Percentiles rank a stretch among this genome's conserved stretches.
These are phyloP conservation scores for Lithophane leautieri DNA, from an alignment of 2,888 invertebrate species.

Conservation along the genomic window DNA sequence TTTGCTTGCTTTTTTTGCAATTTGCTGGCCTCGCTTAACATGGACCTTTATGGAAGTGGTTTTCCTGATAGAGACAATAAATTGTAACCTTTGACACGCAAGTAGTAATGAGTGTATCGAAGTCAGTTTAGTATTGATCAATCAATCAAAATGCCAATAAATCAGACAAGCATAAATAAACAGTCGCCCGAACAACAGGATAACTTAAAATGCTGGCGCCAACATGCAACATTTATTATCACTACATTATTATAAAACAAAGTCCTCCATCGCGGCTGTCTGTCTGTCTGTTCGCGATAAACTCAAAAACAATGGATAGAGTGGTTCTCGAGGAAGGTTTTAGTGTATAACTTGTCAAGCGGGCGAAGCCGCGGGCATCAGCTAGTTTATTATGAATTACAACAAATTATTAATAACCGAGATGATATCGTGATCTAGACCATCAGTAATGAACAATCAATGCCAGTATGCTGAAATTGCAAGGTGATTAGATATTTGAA, in stretches of 20 bases:
- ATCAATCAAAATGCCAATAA: not conserved
- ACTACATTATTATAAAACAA: no score
- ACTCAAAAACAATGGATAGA: no score
- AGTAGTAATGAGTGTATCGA: not conserved
- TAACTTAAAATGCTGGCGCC: constrained; percentile 17
- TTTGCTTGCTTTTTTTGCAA: not conserved
- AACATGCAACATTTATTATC: no score
- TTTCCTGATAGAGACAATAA: not conserved
- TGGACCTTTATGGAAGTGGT: not conserved
- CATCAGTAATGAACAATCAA: not conserved
- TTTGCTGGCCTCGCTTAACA: not conserved
- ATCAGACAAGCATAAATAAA: not conserved
- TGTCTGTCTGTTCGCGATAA: no score
- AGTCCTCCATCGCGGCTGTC: no score
- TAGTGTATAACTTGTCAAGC: no score
- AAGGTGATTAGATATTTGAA: not conserved
- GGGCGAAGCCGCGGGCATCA: no score
- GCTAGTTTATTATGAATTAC: no score
- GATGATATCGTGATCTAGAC: no score
- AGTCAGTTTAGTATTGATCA: not conserved
- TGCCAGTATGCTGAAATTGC: not conserved
- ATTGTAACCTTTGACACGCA: not conserved
- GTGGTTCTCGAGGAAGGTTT: no score
- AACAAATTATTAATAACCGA: no score
- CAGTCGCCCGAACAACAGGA: not conserved